Evolutionary conservation across 1,140 invertebrate species (phyloP).

Genomic region (Bombus superbus): DNA sequence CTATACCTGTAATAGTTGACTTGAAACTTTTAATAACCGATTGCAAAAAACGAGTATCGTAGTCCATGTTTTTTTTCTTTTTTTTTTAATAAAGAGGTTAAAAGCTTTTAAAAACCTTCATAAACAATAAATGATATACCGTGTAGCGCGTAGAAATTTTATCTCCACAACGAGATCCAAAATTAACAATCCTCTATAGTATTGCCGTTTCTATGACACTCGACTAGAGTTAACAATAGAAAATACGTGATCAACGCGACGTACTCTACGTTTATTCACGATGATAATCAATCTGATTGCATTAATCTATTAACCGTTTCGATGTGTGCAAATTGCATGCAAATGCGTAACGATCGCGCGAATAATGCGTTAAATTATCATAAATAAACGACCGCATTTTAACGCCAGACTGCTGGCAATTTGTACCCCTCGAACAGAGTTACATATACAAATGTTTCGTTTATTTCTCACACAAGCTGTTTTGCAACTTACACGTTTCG

Average conservation of each 20-base stretch:
- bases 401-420: constrained; percentile 17
- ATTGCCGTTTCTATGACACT: background rate
- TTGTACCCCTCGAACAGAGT: background rate
- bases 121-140: background rate
- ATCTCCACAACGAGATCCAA: background rate
- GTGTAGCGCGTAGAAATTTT: background rate
- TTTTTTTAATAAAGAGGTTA: no score
- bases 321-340: constrained; percentile 27
- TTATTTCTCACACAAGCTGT: background rate
- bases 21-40: background rate
- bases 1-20: background rate
- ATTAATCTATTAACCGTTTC: constrained; percentile 41
- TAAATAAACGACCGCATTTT: constrained; percentile 39
- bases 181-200: no score
- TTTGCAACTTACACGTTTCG: background rate
- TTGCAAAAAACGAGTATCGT: no score
- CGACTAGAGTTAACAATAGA: background rate
- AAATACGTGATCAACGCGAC: background rate
- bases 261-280: constrained; percentile 6
- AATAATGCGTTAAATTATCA: constrained; percentile 41
- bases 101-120: background rate
- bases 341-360: constrained; percentile 21
- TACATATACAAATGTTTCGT: constrained; percentile 33
- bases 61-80: no score
- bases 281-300: constrained; percentile 19